phyloP scores from a whole-genome alignment of 2,113 vertebrate species.

The Hyperoodon ampullatus region DNA sequence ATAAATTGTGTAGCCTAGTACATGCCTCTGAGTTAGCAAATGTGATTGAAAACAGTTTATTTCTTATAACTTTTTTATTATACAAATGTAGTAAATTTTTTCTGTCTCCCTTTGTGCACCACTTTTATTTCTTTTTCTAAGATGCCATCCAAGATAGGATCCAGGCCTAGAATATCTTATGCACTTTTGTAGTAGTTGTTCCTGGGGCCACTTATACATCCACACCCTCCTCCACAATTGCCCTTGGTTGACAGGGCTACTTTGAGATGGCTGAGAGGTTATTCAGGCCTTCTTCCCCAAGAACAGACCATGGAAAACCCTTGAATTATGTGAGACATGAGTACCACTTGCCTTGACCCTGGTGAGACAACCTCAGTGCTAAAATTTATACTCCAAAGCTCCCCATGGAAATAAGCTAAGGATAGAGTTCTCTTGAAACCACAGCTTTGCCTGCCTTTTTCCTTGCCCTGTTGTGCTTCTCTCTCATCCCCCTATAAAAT shows the following conservation, averaged over 20 bases:
- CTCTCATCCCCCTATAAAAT: fast-evolving
- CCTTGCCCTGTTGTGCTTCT: not conserved
- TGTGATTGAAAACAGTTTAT: not conserved
- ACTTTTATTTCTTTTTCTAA: not conserved
- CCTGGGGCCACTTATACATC: no score
- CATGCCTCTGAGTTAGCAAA: not conserved
- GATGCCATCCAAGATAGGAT: not conserved
- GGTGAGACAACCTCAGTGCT: not conserved
- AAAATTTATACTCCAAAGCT: not conserved
- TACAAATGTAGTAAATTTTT: not conserved
- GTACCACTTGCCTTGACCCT: not conserved
- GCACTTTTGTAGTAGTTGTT: not conserved
- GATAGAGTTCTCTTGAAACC: not conserved
- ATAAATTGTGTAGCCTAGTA: not conserved
- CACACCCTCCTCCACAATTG: not conserved
- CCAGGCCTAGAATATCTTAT: not conserved
- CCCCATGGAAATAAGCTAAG: not conserved
- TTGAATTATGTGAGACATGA: not conserved
- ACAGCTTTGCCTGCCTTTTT: not conserved
- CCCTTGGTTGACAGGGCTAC: not conserved
- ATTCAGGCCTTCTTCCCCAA: not conserved
- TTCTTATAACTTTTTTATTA: not conserved
- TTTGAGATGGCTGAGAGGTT: not conserved
- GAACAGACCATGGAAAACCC: not conserved
- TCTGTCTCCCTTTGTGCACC: not conserved